These are phyloP conservation scores for Dolichoris vasculosae DNA, from an alignment of 1,140 invertebrate species.

Conservation along the genomic window DNA sequence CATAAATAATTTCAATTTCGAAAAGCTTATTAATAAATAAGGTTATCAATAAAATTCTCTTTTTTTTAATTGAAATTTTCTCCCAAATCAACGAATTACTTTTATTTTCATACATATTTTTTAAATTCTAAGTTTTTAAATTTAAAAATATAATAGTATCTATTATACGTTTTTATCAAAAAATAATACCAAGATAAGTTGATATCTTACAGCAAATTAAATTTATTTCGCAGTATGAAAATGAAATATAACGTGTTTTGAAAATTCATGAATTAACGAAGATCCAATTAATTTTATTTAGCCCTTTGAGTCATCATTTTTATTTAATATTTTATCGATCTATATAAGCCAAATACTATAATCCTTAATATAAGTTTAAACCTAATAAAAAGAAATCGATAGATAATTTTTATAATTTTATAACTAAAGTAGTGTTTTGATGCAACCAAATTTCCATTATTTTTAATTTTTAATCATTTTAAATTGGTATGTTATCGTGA, in stretches of 20 bases:
- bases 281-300: not conserved
- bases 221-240: not conserved
- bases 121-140: conserved; percentile 19
- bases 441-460: not conserved
- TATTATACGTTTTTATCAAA: not conserved
- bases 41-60: not conserved
- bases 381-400: not conserved
- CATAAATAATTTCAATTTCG: conserved; percentile 42
- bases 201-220: not conserved
- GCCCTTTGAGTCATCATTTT: conserved; percentile 6
- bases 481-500: not conserved
- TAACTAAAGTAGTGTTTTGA: too few species aligned
- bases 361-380: too few species aligned
- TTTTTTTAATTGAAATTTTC: conserved; percentile 29
- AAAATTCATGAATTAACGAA: not conserved
- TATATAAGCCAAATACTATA: too few species aligned
- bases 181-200: not conserved
- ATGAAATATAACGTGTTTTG: not conserved
- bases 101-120: conserved; percentile 25
- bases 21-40: conserved; percentile 44
- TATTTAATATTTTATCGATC: not conserved
- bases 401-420: not conserved
- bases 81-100: not conserved
- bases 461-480: not conserved
- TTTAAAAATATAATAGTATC: not conserved